A percentile compares a stretch with the other conserved stretches of the same genome.
Evolutionary conservation across 2,797 vertebrate genomes (phyloP).

Genomic region (Poecilia picta): DNA sequence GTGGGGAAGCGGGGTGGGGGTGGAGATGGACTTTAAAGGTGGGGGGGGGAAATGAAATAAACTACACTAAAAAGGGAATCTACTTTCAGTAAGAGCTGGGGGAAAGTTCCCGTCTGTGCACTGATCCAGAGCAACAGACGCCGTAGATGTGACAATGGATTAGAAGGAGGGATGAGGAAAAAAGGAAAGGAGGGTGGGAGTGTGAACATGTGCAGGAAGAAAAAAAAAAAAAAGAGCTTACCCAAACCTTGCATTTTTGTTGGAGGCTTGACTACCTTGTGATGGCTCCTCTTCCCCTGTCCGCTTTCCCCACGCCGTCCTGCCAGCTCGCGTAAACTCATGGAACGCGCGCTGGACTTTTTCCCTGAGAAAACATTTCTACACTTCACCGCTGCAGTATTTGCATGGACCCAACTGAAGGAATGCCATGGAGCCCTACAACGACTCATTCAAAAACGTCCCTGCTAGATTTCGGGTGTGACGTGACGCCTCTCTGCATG

Average conservation of each 20-base stretch:
- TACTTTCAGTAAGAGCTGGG: not conserved
- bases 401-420: slow-evolving; percentile 25
- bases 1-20: too few species aligned
- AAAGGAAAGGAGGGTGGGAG: slow-evolving; percentile 39
- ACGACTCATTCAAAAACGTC: slow-evolving; percentile 1
- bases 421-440: slow-evolving; percentile 5
- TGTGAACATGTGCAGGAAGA: slow-evolving; percentile 13
- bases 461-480: slow-evolving; percentile 35
- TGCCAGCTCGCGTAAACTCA: slow-evolving; percentile 80
- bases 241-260: slow-evolving; percentile 48
- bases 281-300: slow-evolving; percentile 50
- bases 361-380: slow-evolving; percentile 37
- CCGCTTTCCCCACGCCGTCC: slow-evolving; percentile 54
- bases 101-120: not conserved
- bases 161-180: slow-evolving; percentile 54
- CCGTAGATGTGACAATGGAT: slow-evolving; percentile 30
- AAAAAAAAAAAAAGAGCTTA: slow-evolving; percentile 24
- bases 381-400: slow-evolving; percentile 18
- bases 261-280: slow-evolving; percentile 41
- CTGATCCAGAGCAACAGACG: slow-evolving; percentile 8
- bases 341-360: slow-evolving; percentile 68
- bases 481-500: slow-evolving; percentile 18
- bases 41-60: not conserved
- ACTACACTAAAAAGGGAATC: not conserved
- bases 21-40: not conserved